Evolutionary conservation across 2,797 vertebrate genomes (phyloP), one percentile per base, ranked within the genome.

Genomic region (Lindbergichthys nudifrons): DNA sequence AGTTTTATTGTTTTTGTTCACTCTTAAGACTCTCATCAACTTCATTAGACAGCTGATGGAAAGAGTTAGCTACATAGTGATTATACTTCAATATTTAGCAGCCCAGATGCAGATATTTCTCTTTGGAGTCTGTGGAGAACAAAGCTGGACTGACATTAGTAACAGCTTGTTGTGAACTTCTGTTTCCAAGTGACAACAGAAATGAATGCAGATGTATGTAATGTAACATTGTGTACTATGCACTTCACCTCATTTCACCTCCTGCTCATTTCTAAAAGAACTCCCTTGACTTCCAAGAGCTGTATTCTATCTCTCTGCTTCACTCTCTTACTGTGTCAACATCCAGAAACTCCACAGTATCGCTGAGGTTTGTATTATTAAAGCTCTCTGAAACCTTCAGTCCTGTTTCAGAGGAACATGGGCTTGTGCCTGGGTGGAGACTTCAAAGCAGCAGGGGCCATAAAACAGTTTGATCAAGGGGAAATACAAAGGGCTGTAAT

Each of bases 381-480:
- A 82, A 0, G 13, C 54, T 62, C 13, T 3, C 43, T 47, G 58
- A 47, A 75, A 81, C 75, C 80, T 65, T 61, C 56, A 47, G 50
- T 43, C 39, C 10, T 21, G 42, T 74, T 80, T 68, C 56, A 67
- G 45, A 46, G 36, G 47, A 69, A 51, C 54, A 13, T 9, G 18
- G 30, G 26, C 66, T 64, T 32, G 16, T 68, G 61, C 36, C 70
- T 16, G 50, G 42, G 26, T 50, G 61, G 65, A 82, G 71, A 51
- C 71, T 79, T 62, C 50, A 73, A 65, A 76, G 45, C 54, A 76
- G 83, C 68, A 23, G 53, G 19, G 46, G 5, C 16, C 39, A 67
- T 72, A 69, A 77, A 77, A 81, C 70, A 52, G 68, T 60, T 71
- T 79, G 48, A 72, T 71, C 36, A 65, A 70, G 51, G 58, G 73